Base-by-base conservation (phyloP, 2,797 vertebrate species). In the Neomorphus geoffroyi region DNA sequence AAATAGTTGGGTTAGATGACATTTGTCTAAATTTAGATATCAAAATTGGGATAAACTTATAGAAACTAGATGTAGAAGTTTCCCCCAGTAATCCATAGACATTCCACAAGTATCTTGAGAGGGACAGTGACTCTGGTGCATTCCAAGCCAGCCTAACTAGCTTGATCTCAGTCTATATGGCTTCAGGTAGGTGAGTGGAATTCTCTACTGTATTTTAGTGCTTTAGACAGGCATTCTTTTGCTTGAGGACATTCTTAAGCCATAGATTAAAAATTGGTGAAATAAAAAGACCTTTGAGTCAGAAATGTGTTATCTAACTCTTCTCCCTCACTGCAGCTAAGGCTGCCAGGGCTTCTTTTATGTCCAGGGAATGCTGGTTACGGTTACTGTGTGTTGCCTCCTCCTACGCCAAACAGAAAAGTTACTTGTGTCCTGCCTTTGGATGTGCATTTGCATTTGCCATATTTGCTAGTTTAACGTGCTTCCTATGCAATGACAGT, bases 151-250 rank as follows among this genome's bases (percentile, higher is more conserved):
- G 2, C 6, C 48, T 69, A 53, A 56, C 4, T 4, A 24, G 0
- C 6, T 33, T 60, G 24, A 11, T 24, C 43, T 83, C 35, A 41
- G 48, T n/a, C 26, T 78, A 39, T 58, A 72, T 39, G 10, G 18
- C 56, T 83, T 80, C 53, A 41, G 10, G 24, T 22, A 70, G 27
- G 27, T 51, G 17, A 13, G 33, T 18, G 13, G 10, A 88, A 56
- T 74, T 64, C 24, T 73, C 7, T 33, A 18, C 9, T 33, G 13
- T 22, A 17, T 45, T 80, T 54, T 39, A 54, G 39, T 56, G 11
- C 15, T 65, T n/a, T n/a, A n/a, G 5, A 77, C 28, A 74, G 3
- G 2, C n/a, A 24, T 0, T 7, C 2, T 9, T 6, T 53, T 62
- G 60, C 37, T 4, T 41, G 41, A 67, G 26, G 7, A 32, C 28